These are phyloP conservation scores for Vanessa atalanta DNA, from an alignment of 1,140 invertebrate species.

Conservation along the genomic window DNA sequence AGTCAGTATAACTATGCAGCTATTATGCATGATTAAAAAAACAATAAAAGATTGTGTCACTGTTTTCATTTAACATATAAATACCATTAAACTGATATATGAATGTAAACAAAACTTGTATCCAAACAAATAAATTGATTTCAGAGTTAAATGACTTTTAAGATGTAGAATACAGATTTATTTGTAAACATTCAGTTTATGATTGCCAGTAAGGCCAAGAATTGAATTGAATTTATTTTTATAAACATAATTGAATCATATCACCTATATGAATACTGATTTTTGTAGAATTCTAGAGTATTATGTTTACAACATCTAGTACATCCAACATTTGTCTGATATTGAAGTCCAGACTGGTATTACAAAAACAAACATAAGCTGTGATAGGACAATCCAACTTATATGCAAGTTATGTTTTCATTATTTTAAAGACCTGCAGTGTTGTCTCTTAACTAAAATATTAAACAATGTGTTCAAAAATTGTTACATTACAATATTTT, in stretches of 20 bases:
- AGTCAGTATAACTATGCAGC: neutral
- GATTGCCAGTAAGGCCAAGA: neutral
- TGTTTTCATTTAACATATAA: slow-evolving; percentile 7
- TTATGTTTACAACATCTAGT: neutral
- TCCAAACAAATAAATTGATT: slow-evolving; percentile 13
- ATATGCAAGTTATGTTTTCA: too few species aligned
- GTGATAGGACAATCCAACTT: too few species aligned
- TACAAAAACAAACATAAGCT: too few species aligned
- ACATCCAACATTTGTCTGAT: neutral
- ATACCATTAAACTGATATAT: neutral
- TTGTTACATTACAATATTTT: too few species aligned
- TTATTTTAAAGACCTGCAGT: too few species aligned
- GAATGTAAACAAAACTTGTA: neutral
- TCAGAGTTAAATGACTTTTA: slow-evolving; percentile 2
- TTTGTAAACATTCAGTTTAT: slow-evolving; percentile 3
- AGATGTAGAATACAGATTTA: slow-evolving; percentile 4
- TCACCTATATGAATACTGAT: too few species aligned
- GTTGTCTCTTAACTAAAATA: too few species aligned
- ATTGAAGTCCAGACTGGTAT: too few species aligned
- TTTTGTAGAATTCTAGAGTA: neutral
- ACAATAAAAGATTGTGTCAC: neutral
- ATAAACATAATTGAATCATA: neutral
- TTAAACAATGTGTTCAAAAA: too few species aligned
- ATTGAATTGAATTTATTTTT: neutral
- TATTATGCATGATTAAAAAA: neutral